Evolutionary conservation across 2,113 vertebrate species (phyloP).

Genomic region (Ceyx margarethae): DNA sequence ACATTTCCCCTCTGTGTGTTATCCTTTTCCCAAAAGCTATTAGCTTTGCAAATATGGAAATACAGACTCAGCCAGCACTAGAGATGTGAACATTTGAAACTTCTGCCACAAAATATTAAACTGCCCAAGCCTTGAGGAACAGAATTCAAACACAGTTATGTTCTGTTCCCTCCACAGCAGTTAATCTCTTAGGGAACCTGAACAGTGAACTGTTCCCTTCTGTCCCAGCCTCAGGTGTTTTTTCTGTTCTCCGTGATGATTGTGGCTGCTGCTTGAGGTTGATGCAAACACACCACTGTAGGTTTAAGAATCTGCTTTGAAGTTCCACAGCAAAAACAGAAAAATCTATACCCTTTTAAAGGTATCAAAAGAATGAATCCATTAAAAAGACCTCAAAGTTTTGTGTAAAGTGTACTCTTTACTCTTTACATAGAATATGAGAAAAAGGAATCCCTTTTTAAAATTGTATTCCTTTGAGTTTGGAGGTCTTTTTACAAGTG

Average conservation of each 20-base stretch:
- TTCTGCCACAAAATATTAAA: background rate
- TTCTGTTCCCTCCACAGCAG: conserved; percentile 20
- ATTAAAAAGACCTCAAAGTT: background rate
- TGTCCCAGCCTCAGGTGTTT: background rate
- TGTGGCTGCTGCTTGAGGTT: background rate
- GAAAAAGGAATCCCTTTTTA: background rate
- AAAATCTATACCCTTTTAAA: background rate
- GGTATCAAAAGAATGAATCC: background rate
- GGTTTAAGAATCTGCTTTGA: background rate
- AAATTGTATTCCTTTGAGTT: background rate
- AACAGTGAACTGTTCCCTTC: background rate
- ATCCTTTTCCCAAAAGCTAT: background rate
- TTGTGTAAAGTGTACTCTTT: background rate
- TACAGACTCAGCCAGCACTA: background rate
- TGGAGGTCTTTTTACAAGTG: background rate
- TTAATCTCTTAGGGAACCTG: conserved; percentile 15
- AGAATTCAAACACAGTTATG: background rate
- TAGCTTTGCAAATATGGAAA: background rate
- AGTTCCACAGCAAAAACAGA: background rate
- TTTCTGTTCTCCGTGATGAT: conserved; percentile 9
- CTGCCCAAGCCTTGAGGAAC: conserved; percentile 15
- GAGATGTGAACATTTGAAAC: background rate
- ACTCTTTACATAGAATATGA: background rate
- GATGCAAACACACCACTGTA: conserved; percentile 32
- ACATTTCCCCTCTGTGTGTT: background rate